phyloP scores from a whole-genome alignment of 2,113 vertebrate species.

The Epinephelus cyanopodus region DNA sequence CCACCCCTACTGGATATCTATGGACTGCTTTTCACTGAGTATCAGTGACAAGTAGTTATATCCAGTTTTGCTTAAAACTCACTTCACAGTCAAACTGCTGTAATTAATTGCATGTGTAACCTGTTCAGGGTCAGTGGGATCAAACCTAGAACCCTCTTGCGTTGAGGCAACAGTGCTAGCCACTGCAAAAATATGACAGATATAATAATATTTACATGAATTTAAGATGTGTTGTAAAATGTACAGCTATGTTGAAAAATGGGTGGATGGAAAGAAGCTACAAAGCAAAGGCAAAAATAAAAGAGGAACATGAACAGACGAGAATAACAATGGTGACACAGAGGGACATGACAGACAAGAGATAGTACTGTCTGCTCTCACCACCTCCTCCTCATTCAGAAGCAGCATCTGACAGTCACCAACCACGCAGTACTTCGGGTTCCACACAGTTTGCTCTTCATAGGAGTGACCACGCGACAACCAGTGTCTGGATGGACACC shows the following conservation, averaged over 20 bases:
- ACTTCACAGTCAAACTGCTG: too few species aligned
- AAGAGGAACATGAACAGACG: background rate
- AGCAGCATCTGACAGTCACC: slow-evolving; percentile 84
- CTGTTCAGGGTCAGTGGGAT: too few species aligned
- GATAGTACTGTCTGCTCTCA: slow-evolving; percentile 48
- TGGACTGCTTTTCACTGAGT: too few species aligned
- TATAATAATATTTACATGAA: background rate
- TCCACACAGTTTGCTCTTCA: slow-evolving; percentile 80
- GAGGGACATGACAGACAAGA: slow-evolving; percentile 58
- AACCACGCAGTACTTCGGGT: slow-evolving; percentile 80
- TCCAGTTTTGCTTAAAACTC: too few species aligned
- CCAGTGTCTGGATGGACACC: slow-evolving; percentile 70
- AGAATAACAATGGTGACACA: slow-evolving; percentile 35
- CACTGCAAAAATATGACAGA: too few species aligned
- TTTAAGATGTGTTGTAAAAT: background rate
- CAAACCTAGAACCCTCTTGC: too few species aligned
- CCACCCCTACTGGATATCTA: too few species aligned
- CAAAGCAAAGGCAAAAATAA: background rate
- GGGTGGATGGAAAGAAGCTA: background rate
- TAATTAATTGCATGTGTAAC: too few species aligned
- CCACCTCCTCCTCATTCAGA: slow-evolving; percentile 84
- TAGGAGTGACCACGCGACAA: slow-evolving; percentile 81
- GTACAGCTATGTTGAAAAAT: too few species aligned
- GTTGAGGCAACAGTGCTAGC: too few species aligned
- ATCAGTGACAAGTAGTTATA: too few species aligned